phyloP scores from a whole-genome alignment of 2,113 vertebrate genomes.

The Eidolon helvum region DNA sequence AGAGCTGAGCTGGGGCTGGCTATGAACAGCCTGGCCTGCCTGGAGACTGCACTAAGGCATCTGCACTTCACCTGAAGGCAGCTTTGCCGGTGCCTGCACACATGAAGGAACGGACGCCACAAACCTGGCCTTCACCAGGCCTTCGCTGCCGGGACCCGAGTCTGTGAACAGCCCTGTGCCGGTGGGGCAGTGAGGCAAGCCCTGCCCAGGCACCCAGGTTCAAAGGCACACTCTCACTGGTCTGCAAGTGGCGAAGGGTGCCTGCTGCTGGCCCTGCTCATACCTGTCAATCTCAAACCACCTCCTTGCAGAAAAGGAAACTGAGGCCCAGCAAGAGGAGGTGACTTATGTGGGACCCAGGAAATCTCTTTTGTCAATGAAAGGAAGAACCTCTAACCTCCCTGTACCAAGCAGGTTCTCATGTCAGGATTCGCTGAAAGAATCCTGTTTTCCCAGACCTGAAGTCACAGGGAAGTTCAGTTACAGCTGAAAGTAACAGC shows the following conservation, averaged over 20 bases:
- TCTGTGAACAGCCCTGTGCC: background rate
- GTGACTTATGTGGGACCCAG: fast-evolving
- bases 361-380: background rate
- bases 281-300: background rate
- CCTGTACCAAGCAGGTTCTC: background rate
- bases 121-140: background rate
- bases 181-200: too few species aligned
- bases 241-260: background rate
- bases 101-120: background rate
- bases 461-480: background rate
- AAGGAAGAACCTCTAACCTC: background rate
- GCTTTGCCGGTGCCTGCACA: background rate
- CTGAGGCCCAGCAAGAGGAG: background rate
- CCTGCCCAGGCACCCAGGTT: background rate
- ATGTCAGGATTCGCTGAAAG: background rate
- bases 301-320: background rate
- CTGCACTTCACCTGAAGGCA: background rate
- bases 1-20: too few species aligned
- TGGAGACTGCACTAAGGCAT: too few species aligned
- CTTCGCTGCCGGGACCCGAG: background rate
- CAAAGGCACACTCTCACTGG: background rate
- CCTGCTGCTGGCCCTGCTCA: fast-evolving
- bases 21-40: too few species aligned
- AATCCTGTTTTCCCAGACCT: background rate
- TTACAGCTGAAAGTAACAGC: background rate